Base-by-base conservation (phyloP, 2,113 vertebrate genomes). In the Drymodes brunneopygia region DNA sequence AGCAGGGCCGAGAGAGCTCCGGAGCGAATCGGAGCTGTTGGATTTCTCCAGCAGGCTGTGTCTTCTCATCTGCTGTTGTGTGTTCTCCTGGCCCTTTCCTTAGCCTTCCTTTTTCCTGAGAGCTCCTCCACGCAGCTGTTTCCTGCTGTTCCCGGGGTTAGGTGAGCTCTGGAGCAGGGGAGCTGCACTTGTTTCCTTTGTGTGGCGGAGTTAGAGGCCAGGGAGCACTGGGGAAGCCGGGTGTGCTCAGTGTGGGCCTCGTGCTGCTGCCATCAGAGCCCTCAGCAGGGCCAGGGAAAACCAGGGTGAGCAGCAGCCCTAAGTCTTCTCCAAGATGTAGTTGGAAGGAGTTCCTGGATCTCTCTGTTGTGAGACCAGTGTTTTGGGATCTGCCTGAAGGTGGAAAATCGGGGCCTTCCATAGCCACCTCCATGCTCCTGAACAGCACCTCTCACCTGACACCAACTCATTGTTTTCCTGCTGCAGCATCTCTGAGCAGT, bases 241-340 rank as follows among this genome's bases (percentile, higher is more conserved):
- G 10, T 19, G 51, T 58, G 77, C 66, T 64, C 0, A 0, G 64
- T 0, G 0, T 31, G 78, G 29, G 12, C 21, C 36, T 65, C 0
- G 0, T 66, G 57, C 28, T 77, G 16, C 48, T 65, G 62, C 50
- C 44, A 64, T 6, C 35, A 77, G 1, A 38, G 38, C 38, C 44
- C 2, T 4, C 0, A 16, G 57, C 1, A 1, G 14, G 28, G 45
- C 67, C 65, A 61, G 24, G 87, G 78, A n/a, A 64, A 62, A 28
- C 15, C n/a, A 54, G 35, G 11, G 9, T 36, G n/a, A 67, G 50
- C 44, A 60, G 51, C 11, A 93, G 38, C 21, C 48, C 47, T n/a
- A 13, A 36, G 28, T 42, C 35, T 74, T 81, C 73, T 54, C 81
- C 48, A 28, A 0, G 33, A 0, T 6, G 27, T 19, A 15, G 33